phyloP scores from a whole-genome alignment of 2,888 invertebrate genomes.

The Melanostoma scalare region DNA sequence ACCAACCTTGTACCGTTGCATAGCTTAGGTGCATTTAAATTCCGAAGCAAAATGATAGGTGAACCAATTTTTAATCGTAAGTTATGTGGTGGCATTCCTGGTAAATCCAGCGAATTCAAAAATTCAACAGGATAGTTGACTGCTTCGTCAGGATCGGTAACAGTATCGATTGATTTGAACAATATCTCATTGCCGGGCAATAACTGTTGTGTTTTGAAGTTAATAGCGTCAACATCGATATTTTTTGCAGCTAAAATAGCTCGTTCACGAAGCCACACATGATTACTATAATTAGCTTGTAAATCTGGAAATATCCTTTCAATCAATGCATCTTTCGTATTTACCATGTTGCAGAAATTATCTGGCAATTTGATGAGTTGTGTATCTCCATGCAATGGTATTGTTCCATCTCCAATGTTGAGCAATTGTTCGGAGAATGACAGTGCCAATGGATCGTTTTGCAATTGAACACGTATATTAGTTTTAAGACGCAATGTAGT shows the following conservation, averaged over 20 bases:
- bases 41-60: slow-evolving; percentile 6
- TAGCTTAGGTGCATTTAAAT: slow-evolving; percentile 10
- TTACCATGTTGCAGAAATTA: slow-evolving; percentile 7
- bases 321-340: slow-evolving; percentile 8
- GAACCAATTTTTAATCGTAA: slow-evolving; percentile 15
- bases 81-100: slow-evolving; percentile 22
- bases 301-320: slow-evolving; percentile 46
- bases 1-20: no score
- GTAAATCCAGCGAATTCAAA: slow-evolving; percentile 23
- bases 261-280: slow-evolving; percentile 33
- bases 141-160: no score
- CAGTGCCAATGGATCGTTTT: no score
- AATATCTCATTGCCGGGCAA: no score
- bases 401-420: slow-evolving; percentile 72
- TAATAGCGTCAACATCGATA: slow-evolving; percentile 19
- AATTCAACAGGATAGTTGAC: background rate
- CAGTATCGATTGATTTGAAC: no score
- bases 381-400: slow-evolving; percentile 63
- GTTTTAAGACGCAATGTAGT: slow-evolving; percentile 55
- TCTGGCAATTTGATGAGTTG: slow-evolving; percentile 67
- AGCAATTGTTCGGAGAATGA: slow-evolving; percentile 61
- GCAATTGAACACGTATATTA: slow-evolving; percentile 59
- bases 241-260: slow-evolving; percentile 26
- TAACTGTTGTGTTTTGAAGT: no score
- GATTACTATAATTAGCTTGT: slow-evolving; percentile 31